Base-by-base conservation (phyloP, 35 echinoderm and acorn worm genomes). In the Ophiothrix spiculata region DNA sequence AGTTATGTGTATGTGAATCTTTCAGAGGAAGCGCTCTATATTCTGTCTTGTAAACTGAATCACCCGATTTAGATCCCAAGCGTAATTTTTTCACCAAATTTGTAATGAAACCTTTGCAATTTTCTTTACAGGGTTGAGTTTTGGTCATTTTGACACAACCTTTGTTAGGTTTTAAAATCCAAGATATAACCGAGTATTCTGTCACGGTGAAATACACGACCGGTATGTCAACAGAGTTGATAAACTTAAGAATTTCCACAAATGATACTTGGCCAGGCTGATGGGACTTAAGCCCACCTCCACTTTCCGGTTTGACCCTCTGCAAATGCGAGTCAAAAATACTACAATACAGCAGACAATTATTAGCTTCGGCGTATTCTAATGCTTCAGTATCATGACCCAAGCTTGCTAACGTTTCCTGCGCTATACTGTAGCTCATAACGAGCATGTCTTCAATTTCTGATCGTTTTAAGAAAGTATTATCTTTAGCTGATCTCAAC, bases 1-100 rank as follows among this genome's bases (percentile, higher is more conserved):
- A 74, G 29, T 81, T 56, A 77, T 81, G 81, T 12, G 82, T 88
- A 35, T 88, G 60, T 15, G 80, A 81, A 40, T 93, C 87, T 36
- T 79, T 39, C 28, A 88, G 77, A 21, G 92, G 92, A 2, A 93
- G 87, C 32, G 92, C 87, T 86, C 92, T 80, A 76, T 89, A 89
- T 54, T 93, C 92, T 40, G 80, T 87, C 79, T 87, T 76, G 79
- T 86, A 92, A 35, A 82, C 74, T 38, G 37, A 54, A 45, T 21
- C 40, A 21, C 1, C 56, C 69, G 32, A 37, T 54, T 32, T 34
- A 31, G 8, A n/a, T 10, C 60, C 60, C 17, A 28, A 56, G 15
- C 4, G 19, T 82, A 39, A 31, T 39, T 6, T 39, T 39, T 15
- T 8, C 42, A 46, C 36, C 16, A 39, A 46, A 54, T 13, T 23